Base-by-base conservation (phyloP, 2,888 invertebrate species). In the Hetaerina titia region DNA sequence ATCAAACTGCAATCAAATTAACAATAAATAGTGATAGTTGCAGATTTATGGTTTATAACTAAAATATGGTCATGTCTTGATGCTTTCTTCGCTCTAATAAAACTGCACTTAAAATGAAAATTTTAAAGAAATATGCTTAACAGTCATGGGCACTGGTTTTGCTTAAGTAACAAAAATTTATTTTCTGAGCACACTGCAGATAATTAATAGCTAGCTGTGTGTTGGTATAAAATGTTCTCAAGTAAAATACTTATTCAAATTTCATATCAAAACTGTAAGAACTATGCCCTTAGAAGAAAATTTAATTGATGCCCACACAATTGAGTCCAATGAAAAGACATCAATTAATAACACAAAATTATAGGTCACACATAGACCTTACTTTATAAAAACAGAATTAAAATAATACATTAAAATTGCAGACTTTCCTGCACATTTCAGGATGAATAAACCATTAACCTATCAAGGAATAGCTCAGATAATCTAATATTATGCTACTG, bases 331-430 rank as follows among this genome's bases (percentile, higher is more conserved):
- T 69, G 56, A 19, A 57, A 74, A 69, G 92, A 92, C 92, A 56
- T 92, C 64, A 45, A 45, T 45, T 92, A 69, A 69, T 56, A 69
- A 92, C 92, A 64, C 45, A 69, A 64, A 92, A 64, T 31, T 92
- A 56, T 92, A 22, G 92, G 64, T 69, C 92, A 90, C 31, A 60
- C 7, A 90, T 63, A 31, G 64, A 31, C 63, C 63, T 31, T 57
- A 45, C n/a, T 57, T 92, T 17, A 92, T 92, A 92, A 92, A 92
- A 92, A 56, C 92, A 92, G 92, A 69, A 69, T 92, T 90, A 92
- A 92, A 92, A 92, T 56, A 92, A 92, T 92, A 69, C 74, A 92
- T 69, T 74, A 92, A 69, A 45, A 56, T 45, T 45, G 45, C 31
- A 58, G 56, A 56, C n/a, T 64, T 22, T 92, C 56, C n/a, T 74